Evolutionary conservation across 2,113 vertebrate species (phyloP).

Genomic region (Sisor rabdophorus): DNA sequence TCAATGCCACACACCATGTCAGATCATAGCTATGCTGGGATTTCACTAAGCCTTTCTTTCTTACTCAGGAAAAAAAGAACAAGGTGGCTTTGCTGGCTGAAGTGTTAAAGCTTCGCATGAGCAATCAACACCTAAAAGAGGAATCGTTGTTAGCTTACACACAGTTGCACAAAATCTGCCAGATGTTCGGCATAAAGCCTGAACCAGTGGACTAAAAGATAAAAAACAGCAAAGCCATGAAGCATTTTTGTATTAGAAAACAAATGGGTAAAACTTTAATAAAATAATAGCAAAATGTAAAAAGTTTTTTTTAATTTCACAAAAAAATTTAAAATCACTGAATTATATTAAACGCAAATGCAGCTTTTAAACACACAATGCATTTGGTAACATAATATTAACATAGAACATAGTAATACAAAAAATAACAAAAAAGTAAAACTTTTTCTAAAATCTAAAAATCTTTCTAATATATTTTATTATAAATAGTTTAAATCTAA

Average conservation of each 20-base stretch:
- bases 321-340: background rate
- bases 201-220: constrained; percentile 9
- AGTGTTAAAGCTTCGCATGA: constrained; percentile 71
- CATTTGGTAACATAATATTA: constrained; percentile 8
- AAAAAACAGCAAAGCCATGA: constrained; percentile 1
- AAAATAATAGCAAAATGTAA: background rate
- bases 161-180: constrained; percentile 71
- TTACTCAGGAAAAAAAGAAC: constrained; percentile 74
- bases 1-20: constrained; percentile 10
- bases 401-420: constrained; percentile 19
- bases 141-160: constrained; percentile 68
- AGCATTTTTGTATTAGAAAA: background rate
- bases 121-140: constrained; percentile 75
- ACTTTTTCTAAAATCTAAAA: background rate
- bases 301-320: background rate
- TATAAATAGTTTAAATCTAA: background rate
- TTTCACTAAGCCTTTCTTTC: background rate
- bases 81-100: constrained; percentile 73
- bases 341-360: constrained; percentile 1
- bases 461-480: background rate
- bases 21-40: background rate
- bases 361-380: constrained; percentile 13
- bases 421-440: constrained; percentile 33
- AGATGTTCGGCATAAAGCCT: constrained; percentile 60
- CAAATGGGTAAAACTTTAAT: constrained; percentile 12